phyloP scores from a whole-genome alignment of 2,797 vertebrate species.

The Austrolebias charrua region DNA sequence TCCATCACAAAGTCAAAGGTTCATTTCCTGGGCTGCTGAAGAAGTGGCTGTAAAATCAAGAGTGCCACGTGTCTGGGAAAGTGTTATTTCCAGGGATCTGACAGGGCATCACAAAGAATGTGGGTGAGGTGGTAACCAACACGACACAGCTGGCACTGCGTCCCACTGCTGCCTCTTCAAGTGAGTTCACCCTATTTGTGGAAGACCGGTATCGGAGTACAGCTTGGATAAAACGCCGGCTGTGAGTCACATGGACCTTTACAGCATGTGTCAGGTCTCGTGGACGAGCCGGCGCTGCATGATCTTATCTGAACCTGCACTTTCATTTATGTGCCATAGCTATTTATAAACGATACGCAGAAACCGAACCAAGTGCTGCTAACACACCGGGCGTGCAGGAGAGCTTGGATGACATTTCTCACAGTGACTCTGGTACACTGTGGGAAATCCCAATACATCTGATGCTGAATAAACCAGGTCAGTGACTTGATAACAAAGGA shows the following conservation, averaged over 20 bases:
- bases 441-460: conserved; percentile 58
- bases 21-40: conserved; percentile 46
- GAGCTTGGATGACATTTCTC: conserved; percentile 39
- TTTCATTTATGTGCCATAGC: conserved; percentile 40
- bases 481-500: conserved; percentile 50
- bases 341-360: conserved; percentile 48
- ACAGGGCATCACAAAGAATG: conserved; percentile 66
- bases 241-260: conserved; percentile 35
- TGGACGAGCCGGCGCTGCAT: conserved; percentile 5
- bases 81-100: conserved; percentile 68
- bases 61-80: conserved; percentile 46
- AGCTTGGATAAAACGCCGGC: conserved; percentile 36
- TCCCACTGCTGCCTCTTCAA: conserved; percentile 45
- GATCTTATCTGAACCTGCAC: conserved; percentile 38
- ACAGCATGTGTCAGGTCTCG: conserved; percentile 8
- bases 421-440: conserved; percentile 31
- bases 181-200: conserved; percentile 65
- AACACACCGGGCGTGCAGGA: conserved; percentile 11
- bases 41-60: conserved; percentile 32
- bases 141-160: conserved; percentile 59
- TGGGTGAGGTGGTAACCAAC: conserved; percentile 64
- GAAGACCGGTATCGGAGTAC: conserved; percentile 47
- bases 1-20: conserved; percentile 28
- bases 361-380: conserved; percentile 14
- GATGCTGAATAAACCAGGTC: conserved; percentile 65